phyloP scores from a whole-genome alignment of 2,113 vertebrate species.

The Microcebus lehilahytsara region DNA sequence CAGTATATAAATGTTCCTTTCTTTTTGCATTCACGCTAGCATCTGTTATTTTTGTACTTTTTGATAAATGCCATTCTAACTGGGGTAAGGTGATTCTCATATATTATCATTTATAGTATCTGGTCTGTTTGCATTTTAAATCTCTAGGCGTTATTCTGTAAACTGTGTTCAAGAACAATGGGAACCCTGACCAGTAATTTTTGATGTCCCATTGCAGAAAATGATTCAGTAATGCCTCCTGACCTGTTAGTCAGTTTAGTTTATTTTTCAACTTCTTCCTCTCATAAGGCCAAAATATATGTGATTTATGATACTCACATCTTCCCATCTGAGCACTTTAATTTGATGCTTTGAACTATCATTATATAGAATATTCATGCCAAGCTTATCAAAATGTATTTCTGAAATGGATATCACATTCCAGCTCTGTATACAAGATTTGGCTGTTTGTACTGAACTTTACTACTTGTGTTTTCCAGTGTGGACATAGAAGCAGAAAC shows the following conservation, averaged over 20 bases:
- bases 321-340: not conserved
- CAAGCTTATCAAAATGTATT: not conserved
- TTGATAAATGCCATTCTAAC: too few relatives aligned
- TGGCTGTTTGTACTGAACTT: constrained; percentile 1
- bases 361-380: not conserved
- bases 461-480: constrained; percentile 6
- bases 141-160: not conserved
- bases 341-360: not conserved
- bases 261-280: constrained; percentile 9
- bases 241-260: not conserved
- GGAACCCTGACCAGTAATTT: constrained; percentile 30
- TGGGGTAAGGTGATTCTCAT: too few relatives aligned
- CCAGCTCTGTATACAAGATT: not conserved
- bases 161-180: not conserved
- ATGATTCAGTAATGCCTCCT: not conserved
- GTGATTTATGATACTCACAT: not conserved
- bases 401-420: not conserved
- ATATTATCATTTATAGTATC: not conserved
- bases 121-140: constrained; percentile 34
- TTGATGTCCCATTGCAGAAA: not conserved
- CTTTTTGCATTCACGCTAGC: too few relatives aligned
- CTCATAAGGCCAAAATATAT: not conserved
- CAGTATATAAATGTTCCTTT: too few relatives aligned
- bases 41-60: too few relatives aligned
- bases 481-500: not conserved